Percentiles rank a stretch among this genome's conserved stretches.
Conservation (phyloP, 2,888 invertebrate species). For the Amphipyra berbera region DNA sequence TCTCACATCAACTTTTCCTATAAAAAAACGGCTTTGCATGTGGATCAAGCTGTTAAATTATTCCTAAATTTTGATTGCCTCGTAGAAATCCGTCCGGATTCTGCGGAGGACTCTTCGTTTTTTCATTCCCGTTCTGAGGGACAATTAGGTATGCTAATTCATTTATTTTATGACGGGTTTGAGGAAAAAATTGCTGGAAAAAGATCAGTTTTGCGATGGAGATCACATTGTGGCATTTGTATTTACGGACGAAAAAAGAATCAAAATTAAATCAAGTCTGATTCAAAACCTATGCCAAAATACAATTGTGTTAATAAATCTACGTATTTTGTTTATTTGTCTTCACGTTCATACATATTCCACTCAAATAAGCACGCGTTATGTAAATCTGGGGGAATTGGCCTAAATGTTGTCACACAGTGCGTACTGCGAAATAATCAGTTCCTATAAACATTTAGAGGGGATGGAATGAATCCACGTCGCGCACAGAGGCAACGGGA, state of each 20-base stretch:
- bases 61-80: slow-evolving; percentile 85
- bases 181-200: slow-evolving; percentile 72
- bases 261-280: slow-evolving; percentile 38
- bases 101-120: slow-evolving; percentile 77
- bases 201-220: slow-evolving; percentile 78
- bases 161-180: slow-evolving; percentile 83
- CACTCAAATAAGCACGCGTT: slow-evolving; percentile 44
- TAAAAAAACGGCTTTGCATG: slow-evolving; percentile 76
- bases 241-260: slow-evolving; percentile 36
- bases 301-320: slow-evolving; percentile 42
- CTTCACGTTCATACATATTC: slow-evolving; percentile 49
- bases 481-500: slow-evolving; percentile 65
- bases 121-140: slow-evolving; percentile 80
- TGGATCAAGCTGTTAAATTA: slow-evolving; percentile 80
- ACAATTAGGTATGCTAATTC: slow-evolving; percentile 88
- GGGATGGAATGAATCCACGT: slow-evolving; percentile 69
- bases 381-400: slow-evolving; percentile 47
- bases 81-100: slow-evolving; percentile 79
- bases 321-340: slow-evolving; percentile 37
- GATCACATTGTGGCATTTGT: slow-evolving; percentile 59
- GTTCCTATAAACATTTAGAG: slow-evolving; percentile 68
- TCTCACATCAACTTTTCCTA: slow-evolving; percentile 72
- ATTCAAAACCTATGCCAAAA: slow-evolving; percentile 24
- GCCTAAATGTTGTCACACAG: slow-evolving; percentile 54
- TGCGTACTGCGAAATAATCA: slow-evolving; percentile 62